Conservation (phyloP, 2,888 invertebrate genomes). For the Cactoblastis cactorum region DNA sequence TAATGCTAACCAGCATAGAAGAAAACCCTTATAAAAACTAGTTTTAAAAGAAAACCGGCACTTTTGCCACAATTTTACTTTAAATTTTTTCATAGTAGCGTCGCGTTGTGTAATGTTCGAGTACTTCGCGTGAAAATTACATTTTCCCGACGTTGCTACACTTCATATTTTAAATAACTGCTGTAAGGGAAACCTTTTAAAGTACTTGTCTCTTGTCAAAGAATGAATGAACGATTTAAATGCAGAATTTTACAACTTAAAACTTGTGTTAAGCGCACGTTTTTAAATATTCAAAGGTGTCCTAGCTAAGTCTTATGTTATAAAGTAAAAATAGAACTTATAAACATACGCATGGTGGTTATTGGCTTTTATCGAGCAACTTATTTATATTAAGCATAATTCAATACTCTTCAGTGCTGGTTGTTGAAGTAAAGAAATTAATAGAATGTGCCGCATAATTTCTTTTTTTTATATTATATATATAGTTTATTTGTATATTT, state of each 20-base stretch:
- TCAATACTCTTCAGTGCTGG: too few relatives aligned
- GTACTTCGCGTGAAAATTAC: constrained; percentile 3
- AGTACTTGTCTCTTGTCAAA: constrained; percentile 8
- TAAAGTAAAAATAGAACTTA: too few relatives aligned
- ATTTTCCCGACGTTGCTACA: constrained; percentile 3
- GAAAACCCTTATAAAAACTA: too few relatives aligned
- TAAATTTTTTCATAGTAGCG: not conserved
- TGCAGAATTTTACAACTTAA: not conserved
- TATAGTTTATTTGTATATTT: too few relatives aligned
- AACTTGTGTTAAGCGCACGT: not conserved
- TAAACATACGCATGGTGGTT: too few relatives aligned
- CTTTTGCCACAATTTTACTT: not conserved
- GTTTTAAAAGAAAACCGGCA: not conserved
- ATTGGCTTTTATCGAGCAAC: too few relatives aligned
- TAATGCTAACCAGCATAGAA: too few relatives aligned
- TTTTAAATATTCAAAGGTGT: too few relatives aligned
- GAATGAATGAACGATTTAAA: not conserved
- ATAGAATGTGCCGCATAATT: too few relatives aligned
- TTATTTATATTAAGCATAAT: too few relatives aligned
- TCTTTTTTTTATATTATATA: too few relatives aligned
- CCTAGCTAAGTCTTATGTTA: not conserved
- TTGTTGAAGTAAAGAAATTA: too few relatives aligned
- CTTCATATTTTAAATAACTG: constrained; percentile 7
- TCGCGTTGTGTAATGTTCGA: not conserved
- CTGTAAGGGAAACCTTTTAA: constrained; percentile 5